Percentiles rank a stretch among this genome's conserved stretches.
Conservation (phyloP, 2,113 vertebrate species). For the Pygoscelis antarcticus region DNA sequence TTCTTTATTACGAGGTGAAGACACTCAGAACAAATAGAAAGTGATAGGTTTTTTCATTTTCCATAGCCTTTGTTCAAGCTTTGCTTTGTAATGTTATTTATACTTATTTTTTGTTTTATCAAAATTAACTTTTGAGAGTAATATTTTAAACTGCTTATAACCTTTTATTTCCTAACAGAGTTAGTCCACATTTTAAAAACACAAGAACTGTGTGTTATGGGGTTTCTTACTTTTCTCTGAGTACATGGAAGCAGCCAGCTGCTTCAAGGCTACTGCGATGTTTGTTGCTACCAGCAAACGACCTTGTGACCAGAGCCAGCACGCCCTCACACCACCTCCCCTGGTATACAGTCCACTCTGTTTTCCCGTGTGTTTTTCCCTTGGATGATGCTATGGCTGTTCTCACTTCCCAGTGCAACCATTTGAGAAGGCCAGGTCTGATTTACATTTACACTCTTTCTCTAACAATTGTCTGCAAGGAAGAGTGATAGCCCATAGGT, state of each 20-base stretch:
- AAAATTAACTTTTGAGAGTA: not conserved
- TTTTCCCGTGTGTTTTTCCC: not conserved
- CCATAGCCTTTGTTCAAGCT: not conserved
- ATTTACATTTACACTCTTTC: not conserved
- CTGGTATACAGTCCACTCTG: not conserved
- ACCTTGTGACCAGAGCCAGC: not conserved
- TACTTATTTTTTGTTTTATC: not conserved
- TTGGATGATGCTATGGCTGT: not conserved
- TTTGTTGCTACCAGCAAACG: not conserved
- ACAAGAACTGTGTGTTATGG: not conserved
- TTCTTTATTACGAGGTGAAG: slow-evolving; percentile 58
- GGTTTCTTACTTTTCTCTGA: not conserved
- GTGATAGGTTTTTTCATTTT: not conserved
- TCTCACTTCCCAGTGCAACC: not conserved
- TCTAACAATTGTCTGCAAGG: not conserved
- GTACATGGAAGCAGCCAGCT: not conserved
- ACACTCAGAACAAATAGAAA: slow-evolving; percentile 48
- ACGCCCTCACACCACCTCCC: rapidly evolving
- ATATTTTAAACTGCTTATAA: not conserved
- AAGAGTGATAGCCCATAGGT: not conserved
- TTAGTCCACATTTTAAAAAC: not conserved
- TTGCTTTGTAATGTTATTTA: slow-evolving; percentile 16
- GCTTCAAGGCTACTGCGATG: rapidly evolving
- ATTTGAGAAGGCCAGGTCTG: not conserved
- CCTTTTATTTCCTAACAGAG: not conserved